These are phyloP conservation scores for Semaprochilodus insignis DNA, from an alignment of 2,797 vertebrate species.

Conservation along the genomic window DNA sequence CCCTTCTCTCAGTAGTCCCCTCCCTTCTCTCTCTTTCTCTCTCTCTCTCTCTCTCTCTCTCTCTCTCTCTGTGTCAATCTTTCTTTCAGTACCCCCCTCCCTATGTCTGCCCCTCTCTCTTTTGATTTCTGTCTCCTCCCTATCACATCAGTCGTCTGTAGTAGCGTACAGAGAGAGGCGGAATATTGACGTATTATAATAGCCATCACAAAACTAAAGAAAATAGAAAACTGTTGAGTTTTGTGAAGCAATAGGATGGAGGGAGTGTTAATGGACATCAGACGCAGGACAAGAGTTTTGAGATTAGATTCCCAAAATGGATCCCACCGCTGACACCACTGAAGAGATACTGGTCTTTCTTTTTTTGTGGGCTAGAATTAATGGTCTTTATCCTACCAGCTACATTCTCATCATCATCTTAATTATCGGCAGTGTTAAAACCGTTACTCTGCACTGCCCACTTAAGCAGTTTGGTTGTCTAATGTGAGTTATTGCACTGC, in stretches of 20 bases:
- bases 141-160: slow-evolving; percentile 69
- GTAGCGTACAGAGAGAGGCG: slow-evolving; percentile 54
- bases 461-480: slow-evolving; percentile 27
- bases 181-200: slow-evolving; percentile 42
- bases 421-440: slow-evolving; percentile 33
- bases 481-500: slow-evolving; percentile 17
- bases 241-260: slow-evolving; percentile 33
- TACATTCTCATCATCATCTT: neutral
- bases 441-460: slow-evolving; percentile 20
- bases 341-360: neutral
- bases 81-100: slow-evolving; percentile 20
- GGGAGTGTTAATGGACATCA: slow-evolving; percentile 42
- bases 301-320: slow-evolving; percentile 6
- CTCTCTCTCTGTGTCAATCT: too few species aligned
- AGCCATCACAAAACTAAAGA: slow-evolving; percentile 69
- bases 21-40: slow-evolving; percentile 30
- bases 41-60: slow-evolving; percentile 4
- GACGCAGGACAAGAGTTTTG: slow-evolving; percentile 20
- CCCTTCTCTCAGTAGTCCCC: slow-evolving; percentile 17
- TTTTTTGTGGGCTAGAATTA: neutral
- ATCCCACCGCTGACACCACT: slow-evolving; percentile 23
- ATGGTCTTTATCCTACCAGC: neutral
- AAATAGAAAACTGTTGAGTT: slow-evolving; percentile 62
- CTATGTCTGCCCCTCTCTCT: slow-evolving; percentile 30
- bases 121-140: slow-evolving; percentile 8